These are phyloP conservation scores for Nipponacmea schrenckii DNA, from an alignment of 2,888 invertebrate species.

Conservation along the genomic window DNA sequence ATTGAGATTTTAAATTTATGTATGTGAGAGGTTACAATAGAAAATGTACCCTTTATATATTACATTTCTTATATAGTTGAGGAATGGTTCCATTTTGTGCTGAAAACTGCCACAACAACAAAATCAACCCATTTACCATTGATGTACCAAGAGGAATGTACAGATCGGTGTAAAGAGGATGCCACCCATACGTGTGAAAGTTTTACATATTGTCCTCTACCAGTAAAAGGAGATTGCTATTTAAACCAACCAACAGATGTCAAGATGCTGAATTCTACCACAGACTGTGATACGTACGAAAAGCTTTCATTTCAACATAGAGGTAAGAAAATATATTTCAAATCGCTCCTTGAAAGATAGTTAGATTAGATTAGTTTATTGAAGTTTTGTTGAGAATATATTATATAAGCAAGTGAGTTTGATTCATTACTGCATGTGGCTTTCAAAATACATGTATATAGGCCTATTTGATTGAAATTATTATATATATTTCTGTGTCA, in stretches of 20 bases:
- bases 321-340: slow-evolving; percentile 12
- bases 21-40: not conserved
- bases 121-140: not conserved
- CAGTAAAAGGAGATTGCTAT: slow-evolving; percentile 21
- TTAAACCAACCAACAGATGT: slow-evolving; percentile 3
- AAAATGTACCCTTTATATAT: too few species aligned
- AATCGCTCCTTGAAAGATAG: too few species aligned
- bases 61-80: slow-evolving; percentile 13
- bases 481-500: not conserved
- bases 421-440: too few species aligned
- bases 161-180: slow-evolving; percentile 16
- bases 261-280: not conserved
- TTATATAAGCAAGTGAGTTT: too few species aligned
- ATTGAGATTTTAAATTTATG: too few species aligned
- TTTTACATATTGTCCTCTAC: slow-evolving; percentile 27
- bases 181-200: slow-evolving; percentile 16
- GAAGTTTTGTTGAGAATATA: too few species aligned
- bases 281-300: slow-evolving; percentile 27
- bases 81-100: slow-evolving; percentile 26
- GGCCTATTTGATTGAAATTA: too few species aligned
- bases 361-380: too few species aligned
- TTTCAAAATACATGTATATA: too few species aligned
- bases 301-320: not conserved
- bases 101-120: slow-evolving; percentile 4
- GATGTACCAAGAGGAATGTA: slow-evolving; percentile 21